Evolutionary conservation across 2,888 invertebrate genomes (phyloP), one percentile per base, ranked within the genome.

Genomic region (Vanessa cardui): DNA sequence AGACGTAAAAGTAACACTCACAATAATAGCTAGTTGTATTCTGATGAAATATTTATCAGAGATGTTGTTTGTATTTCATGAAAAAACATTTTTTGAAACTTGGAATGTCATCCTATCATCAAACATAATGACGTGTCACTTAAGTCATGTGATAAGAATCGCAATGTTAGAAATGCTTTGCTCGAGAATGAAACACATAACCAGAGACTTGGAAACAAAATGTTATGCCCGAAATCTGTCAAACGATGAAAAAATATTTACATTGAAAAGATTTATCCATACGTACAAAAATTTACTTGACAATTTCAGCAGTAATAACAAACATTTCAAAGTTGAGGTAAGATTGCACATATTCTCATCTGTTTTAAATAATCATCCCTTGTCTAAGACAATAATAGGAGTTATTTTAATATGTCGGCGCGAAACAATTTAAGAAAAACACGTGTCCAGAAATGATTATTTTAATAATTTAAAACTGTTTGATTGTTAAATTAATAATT

Each of bases 271-370:
- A 33, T 68, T 70, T 56, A n/a, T 65, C 46, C 21, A 26, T 18
- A 31, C 44, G 0, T 70, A 70, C 31, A 70, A 68, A 65, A 52
- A 33, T 49, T 52, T 70, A 45, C 6, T 62, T 6, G 50, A 68
- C 39, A 46, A 9, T 21, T 56, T 68, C 21, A 49, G 26, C 18
- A 44, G 20, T 20, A 59, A 21, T 15, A 59, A 46, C 8, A 52
- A 59, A 31, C 45, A 58, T 3, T 20, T 68, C 3, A 64, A 70
- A 49, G 1, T 60, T 20, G n/a, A 47, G 67, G 70, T 70, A 56
- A 62, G 68, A 26, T 52, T 18, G 7, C 26, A 26, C 26, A 26
- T 26, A 26, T 26, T 26, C 26, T 26, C 26, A 26, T 26, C 2
- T 26, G 4, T 26, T 26, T 26, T 26, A 26, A 26, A 26, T 26